Conservation (phyloP, 2,113 vertebrate genomes). For the Helogale parvula region DNA sequence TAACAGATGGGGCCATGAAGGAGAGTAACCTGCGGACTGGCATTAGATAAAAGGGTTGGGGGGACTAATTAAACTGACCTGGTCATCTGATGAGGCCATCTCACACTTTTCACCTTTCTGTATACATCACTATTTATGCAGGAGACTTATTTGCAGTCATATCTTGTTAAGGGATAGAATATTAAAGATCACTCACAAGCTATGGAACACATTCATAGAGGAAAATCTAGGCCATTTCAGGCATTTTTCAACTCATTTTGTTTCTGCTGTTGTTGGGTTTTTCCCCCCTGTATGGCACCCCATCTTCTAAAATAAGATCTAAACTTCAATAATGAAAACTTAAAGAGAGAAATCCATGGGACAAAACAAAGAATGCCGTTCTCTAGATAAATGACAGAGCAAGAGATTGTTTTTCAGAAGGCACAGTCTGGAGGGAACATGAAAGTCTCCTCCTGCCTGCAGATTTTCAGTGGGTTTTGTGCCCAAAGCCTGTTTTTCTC, state of each 20-base stretch:
- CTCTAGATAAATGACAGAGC: neutral
- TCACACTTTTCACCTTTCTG: neutral
- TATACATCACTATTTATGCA: neutral
- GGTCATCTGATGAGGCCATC: neutral
- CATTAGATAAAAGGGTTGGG: neutral
- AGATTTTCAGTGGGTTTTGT: neutral
- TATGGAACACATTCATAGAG: neutral
- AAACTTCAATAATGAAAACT: slow-evolving; percentile 1
- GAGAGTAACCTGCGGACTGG: neutral
- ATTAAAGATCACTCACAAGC: neutral
- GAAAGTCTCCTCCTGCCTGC: neutral
- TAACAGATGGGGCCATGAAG: neutral
- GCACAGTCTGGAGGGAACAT: neutral
- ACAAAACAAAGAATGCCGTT: slow-evolving; percentile 39
- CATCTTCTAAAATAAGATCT: slow-evolving; percentile 26
- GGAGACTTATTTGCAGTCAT: neutral
- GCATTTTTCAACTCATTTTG: neutral
- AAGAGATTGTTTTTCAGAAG: slow-evolving; percentile 45
- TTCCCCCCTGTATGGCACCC: neutral
- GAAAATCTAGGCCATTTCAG: neutral
- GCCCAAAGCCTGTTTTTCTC: slow-evolving; percentile 52
- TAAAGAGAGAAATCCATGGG: neutral
- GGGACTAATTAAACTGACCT: neutral
- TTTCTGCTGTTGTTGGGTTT: neutral
- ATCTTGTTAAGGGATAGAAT: neutral